Conservation (phyloP, 2,888 invertebrate species). For the Tortricodes alternella region DNA sequence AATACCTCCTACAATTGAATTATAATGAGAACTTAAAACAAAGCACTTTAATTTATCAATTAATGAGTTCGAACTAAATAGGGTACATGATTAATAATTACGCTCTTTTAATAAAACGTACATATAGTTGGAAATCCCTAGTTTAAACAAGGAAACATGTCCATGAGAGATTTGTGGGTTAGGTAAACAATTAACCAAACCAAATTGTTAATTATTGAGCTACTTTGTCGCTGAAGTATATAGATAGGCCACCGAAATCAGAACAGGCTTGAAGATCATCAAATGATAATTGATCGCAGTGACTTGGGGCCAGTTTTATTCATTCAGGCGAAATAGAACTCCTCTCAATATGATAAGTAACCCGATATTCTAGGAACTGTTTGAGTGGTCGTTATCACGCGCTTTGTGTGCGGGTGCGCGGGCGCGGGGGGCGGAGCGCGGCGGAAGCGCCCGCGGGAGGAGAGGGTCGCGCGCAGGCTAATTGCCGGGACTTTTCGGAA, state of each 20-base stretch:
- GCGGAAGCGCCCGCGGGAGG: conserved; percentile 52
- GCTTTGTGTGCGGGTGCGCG: conserved; percentile 29
- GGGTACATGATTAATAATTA: conserved; percentile 19
- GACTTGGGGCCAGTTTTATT: too few relatives aligned
- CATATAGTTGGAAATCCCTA: conserved; percentile 18
- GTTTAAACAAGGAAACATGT: conserved; percentile 13
- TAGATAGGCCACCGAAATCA: too few relatives aligned
- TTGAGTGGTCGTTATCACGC: conserved; percentile 28
- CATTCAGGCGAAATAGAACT: too few relatives aligned
- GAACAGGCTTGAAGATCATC: too few relatives aligned
- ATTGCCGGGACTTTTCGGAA: conserved; percentile 62
- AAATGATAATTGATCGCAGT: too few relatives aligned
- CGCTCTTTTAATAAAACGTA: background rate
- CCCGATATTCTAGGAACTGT: conserved; percentile 7
- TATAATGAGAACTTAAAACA: conserved; percentile 1
- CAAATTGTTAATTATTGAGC: too few relatives aligned
- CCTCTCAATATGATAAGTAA: background rate
- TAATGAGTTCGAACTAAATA: conserved; percentile 7
- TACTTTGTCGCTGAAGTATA: too few relatives aligned
- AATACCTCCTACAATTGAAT: background rate
- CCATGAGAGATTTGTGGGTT: background rate
- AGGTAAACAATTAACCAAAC: background rate
- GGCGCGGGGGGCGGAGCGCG: conserved; percentile 49
- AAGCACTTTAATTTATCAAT: conserved; percentile 2
- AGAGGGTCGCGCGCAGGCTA: conserved; percentile 60